These are phyloP conservation scores for Pygmarrhopalites habei DNA, from an alignment of 1,140 invertebrate species.

Conservation along the genomic window DNA sequence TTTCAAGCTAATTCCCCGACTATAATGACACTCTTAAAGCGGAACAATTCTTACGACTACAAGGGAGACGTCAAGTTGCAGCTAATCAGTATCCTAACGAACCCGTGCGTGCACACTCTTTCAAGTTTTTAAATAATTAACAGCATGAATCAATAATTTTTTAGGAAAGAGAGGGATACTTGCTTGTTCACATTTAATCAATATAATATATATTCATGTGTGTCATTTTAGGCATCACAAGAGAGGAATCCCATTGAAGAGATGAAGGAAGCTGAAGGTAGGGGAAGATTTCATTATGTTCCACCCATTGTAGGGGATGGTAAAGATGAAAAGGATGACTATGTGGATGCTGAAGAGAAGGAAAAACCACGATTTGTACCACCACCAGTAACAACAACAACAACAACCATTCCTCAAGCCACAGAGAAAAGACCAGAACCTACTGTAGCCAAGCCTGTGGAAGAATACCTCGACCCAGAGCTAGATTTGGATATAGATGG, in stretches of 20 bases:
- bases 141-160: too few relatives aligned
- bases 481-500: conserved; percentile 48
- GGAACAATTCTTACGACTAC: conserved; percentile 58
- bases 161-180: too few relatives aligned
- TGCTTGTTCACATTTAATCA: too few relatives aligned
- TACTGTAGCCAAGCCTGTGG: conserved; percentile 19
- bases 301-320: neutral
- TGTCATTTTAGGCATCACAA: conserved; percentile 62
- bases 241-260: conserved; percentile 67
- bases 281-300: conserved; percentile 49
- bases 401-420: conserved; percentile 5
- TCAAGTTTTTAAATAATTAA: too few relatives aligned
- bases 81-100: conserved; percentile 49
- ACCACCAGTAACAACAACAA: conserved; percentile 15
- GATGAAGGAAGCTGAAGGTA: conserved; percentile 54
- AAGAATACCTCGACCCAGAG: conserved; percentile 46
- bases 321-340: conserved; percentile 11
- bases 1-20: conserved; percentile 92
- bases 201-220: too few relatives aligned
- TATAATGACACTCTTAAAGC: conserved; percentile 66
- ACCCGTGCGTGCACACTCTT: conserved; percentile 47
- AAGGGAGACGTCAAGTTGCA: conserved; percentile 49
- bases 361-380: conserved; percentile 27
- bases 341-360: conserved; percentile 24
- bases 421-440: conserved; percentile 23